Conservation (phyloP, 1,140 invertebrate genomes). For the Plutomurus gul region DNA sequence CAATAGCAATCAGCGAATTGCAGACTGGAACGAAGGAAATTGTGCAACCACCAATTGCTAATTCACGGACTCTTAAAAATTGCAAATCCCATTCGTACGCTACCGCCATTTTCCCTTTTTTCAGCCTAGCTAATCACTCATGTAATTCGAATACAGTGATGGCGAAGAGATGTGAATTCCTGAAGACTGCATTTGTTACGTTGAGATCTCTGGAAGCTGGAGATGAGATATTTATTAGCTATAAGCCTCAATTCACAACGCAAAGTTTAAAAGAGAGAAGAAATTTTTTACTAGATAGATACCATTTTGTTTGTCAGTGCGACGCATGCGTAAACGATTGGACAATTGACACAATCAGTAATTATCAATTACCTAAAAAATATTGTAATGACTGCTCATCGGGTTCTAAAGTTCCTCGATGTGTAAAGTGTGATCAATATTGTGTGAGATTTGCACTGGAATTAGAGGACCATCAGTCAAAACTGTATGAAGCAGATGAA, state of each 20-base stretch:
- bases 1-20: constrained; percentile 38
- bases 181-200: constrained; percentile 10
- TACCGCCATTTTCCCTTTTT: constrained; percentile 30
- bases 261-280: not conserved
- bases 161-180: constrained; percentile 1
- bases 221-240: constrained; percentile 41
- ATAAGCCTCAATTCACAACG: constrained; percentile 32
- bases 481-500: constrained; percentile 18
- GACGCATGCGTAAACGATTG: constrained; percentile 24
- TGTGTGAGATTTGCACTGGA: not conserved
- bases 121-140: constrained; percentile 38
- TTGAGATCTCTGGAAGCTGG: not conserved
- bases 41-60: not conserved
- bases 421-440: not conserved
- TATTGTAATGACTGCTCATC: not conserved
- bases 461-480: not conserved
- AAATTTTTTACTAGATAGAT: constrained; percentile 30
- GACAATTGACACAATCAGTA: not conserved
- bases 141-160: constrained; percentile 35
- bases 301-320: constrained; percentile 39
- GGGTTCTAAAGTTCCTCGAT: not conserved
- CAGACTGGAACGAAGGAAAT: not conserved
- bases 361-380: not conserved
- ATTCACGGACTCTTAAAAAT: not conserved
- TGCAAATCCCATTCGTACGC: constrained; percentile 33